These are phyloP conservation scores for Lycocorax pyrrhopterus DNA, from an alignment of 2,113 vertebrate genomes.

Conservation along the genomic window DNA sequence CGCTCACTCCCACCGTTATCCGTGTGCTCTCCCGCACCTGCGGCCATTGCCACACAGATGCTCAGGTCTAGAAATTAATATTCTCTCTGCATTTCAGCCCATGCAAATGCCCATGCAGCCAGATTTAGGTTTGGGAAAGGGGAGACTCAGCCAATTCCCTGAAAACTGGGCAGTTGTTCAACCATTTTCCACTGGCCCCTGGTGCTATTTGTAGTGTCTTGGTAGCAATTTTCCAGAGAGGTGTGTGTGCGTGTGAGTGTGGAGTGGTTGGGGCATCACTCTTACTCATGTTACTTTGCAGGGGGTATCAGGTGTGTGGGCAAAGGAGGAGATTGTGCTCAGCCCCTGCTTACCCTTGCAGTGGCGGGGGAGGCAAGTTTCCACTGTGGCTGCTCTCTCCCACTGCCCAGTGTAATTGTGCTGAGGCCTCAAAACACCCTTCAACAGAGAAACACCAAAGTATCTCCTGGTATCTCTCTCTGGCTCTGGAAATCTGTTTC, in stretches of 20 bases:
- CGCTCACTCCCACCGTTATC: rapidly evolving
- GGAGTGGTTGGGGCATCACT: background rate
- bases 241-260: background rate
- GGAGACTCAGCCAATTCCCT: background rate
- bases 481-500: background rate
- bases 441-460: background rate
- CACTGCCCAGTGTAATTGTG: background rate
- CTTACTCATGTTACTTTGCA: background rate
- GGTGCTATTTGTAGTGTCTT: background rate
- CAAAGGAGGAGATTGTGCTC: background rate
- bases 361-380: background rate
- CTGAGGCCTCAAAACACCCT: background rate
- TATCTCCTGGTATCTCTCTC: background rate
- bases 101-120: background rate
- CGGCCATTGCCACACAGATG: rapidly evolving
- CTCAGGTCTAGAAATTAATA: background rate
- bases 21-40: rapidly evolving
- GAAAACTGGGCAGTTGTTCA: background rate
- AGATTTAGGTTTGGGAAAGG: background rate
- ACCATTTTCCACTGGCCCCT: background rate
- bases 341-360: background rate
- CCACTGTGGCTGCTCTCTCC: background rate
- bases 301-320: background rate
- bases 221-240: background rate
- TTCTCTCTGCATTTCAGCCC: background rate